phyloP scores from a whole-genome alignment of 53 echinoderm and acorn worm species.

The Temnopleurus reevesii region DNA sequence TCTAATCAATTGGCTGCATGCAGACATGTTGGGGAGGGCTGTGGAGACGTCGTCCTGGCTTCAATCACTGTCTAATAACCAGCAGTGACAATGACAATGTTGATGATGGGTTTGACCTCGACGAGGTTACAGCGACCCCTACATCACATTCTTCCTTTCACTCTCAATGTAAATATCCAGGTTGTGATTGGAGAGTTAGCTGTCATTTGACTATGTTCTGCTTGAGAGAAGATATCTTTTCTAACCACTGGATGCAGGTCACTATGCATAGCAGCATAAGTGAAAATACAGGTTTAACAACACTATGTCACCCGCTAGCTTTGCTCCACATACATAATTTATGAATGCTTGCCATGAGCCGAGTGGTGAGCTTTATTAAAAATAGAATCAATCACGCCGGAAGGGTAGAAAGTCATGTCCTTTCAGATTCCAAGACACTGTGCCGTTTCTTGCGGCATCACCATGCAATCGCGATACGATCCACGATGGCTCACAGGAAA shows the following conservation, averaged over 20 bases:
- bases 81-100: background rate
- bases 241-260: background rate
- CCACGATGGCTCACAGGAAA: background rate
- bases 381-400: conserved; percentile 1
- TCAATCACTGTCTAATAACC: background rate
- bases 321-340: conserved; percentile 17
- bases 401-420: background rate
- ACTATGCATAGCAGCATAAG: background rate
- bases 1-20: background rate
- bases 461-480: background rate
- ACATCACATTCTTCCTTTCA: conserved; percentile 13
- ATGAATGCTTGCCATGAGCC: background rate
- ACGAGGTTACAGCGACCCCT: background rate
- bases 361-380: background rate
- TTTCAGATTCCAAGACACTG: background rate
- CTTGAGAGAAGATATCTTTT: background rate
- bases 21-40: background rate
- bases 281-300: background rate
- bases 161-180: background rate
- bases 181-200: background rate
- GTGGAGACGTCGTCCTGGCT: background rate
- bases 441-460: conserved; percentile 8
- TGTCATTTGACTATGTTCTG: background rate
- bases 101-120: background rate
- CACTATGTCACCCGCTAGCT: background rate